Evolutionary conservation across 2,888 invertebrate genomes (phyloP).

Genomic region (Noctua pronuba): DNA sequence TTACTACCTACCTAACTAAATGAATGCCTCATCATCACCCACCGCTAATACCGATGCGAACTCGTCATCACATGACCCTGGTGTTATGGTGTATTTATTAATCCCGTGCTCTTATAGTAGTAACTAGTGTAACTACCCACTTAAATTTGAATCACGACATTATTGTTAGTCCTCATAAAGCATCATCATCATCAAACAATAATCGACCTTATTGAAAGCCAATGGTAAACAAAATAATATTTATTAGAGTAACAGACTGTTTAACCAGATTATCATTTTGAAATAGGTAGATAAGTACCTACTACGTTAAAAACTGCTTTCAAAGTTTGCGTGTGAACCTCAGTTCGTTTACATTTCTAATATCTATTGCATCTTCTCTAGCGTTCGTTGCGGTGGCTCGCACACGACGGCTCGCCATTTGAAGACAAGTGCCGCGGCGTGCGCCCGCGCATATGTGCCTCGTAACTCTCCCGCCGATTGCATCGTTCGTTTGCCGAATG

Average conservation of each 20-base stretch:
- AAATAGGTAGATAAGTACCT: neutral
- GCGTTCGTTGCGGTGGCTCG: constrained; percentile 64
- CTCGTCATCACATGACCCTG: constrained; percentile 35
- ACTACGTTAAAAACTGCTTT: constrained; percentile 67
- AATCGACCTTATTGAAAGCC: neutral
- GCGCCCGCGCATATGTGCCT: constrained; percentile 77
- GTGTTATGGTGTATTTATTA: neutral
- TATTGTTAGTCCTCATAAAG: neutral
- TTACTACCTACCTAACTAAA: neutral
- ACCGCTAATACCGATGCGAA: constrained; percentile 25
- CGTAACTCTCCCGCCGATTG: constrained; percentile 79
- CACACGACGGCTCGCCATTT: constrained; percentile 75
- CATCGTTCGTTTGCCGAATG: constrained; percentile 81
- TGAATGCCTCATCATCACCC: constrained; percentile 49
- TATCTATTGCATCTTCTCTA: constrained; percentile 74
- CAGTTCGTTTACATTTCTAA: constrained; percentile 76
- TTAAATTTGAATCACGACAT: constrained; percentile 19
- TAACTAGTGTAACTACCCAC: constrained; percentile 28
- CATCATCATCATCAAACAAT: neutral
- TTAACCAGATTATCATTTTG: constrained; percentile 31
- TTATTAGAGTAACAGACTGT: neutral
- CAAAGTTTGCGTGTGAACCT: constrained; percentile 78
- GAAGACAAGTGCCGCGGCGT: constrained; percentile 77
- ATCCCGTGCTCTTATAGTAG: neutral
- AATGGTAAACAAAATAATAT: neutral